A percentile compares a stretch with the other conserved stretches of the same genome.
phyloP scores from a whole-genome alignment of 2,113 vertebrate genomes.

The Sorex araneus region DNA sequence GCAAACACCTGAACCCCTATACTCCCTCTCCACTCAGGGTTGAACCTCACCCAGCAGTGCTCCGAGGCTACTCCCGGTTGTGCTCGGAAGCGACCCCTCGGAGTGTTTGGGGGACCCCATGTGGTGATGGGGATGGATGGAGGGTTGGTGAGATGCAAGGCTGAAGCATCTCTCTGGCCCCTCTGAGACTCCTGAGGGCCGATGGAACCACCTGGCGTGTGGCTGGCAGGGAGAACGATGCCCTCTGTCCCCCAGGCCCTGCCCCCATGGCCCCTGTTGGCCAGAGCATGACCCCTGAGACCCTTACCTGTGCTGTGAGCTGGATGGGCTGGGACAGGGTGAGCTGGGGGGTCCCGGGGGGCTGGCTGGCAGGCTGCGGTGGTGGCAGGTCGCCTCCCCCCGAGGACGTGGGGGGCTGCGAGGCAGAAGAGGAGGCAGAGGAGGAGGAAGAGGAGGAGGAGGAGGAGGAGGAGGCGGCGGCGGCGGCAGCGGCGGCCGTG shows the following conservation, averaged over 20 bases:
- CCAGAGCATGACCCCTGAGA: background rate
- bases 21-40: too few species aligned
- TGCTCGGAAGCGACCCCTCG: too few species aligned
- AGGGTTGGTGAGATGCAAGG: too few species aligned
- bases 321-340: conserved; percentile 96
- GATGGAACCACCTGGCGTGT: background rate
- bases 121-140: too few species aligned
- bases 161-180: too few species aligned
- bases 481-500: conserved; percentile 91
- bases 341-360: conserved; percentile 92
- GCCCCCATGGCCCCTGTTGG: background rate
- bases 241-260: background rate
- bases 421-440: conserved; percentile 89
- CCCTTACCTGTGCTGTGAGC: conserved; percentile 96
- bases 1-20: too few species aligned
- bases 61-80: too few species aligned
- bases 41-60: too few species aligned
- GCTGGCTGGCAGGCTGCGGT: conserved; percentile 89
- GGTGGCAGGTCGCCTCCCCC: conserved; percentile 80
- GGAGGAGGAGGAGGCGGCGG: conserved; percentile 89
- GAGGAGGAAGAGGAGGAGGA: conserved; percentile 90
- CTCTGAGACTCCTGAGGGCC: background rate
- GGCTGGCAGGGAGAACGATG: background rate
- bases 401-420: conserved; percentile 86
- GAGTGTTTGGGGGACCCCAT: too few species aligned